Base-by-base conservation (phyloP, 2,797 vertebrate species). In the Enteromius mattozi region DNA sequence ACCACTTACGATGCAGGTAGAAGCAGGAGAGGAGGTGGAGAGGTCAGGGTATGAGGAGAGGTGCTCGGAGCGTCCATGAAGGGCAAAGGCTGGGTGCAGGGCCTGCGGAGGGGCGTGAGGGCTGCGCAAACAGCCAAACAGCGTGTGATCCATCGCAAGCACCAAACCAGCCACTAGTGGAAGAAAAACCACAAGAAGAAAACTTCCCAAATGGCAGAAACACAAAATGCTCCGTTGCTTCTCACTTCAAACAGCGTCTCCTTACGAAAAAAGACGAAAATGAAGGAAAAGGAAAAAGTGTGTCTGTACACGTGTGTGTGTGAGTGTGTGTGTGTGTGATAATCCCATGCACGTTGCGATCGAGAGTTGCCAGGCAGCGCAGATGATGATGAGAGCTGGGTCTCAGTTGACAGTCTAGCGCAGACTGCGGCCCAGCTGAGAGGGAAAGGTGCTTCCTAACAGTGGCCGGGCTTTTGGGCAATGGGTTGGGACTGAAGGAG, bases 111-210 rank as follows among this genome's bases (percentile, higher is more conserved):
- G 92, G 92, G 96, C 95, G 85, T 99, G 98, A 72, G 97, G 97
- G 95, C 96, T 98, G 95, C 98, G 97, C 93, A 99, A 95, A 96
- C 98, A 99, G 95, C 98, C 96, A 81, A 99, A 99, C 88, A 99
- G 96, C 9, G 98, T 97, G 96, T 99, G 98, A 96, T 99, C 98
- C 98, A 99, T 99, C 66, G 92, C 94, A 94, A 92, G 93, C 95
- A 94, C 85, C 84, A 49, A 91, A 91, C 90, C 90, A 90, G 85
- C 80, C 93, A 92, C 88, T 94, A 7, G 56, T 61, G 92, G 94
- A 88, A 89, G 82, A 92, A 89, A 92, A 93, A 89, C 92, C 92
- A 94, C 92, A 93, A 91, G 86, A 87, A 91, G 77, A 30, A 79
- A 89, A 89, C 86, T 87, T 87, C 86, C 84, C 71, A 75, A 89